Percentiles rank a stretch among this genome's conserved stretches.
phyloP scores from a whole-genome alignment of 2,888 invertebrate genomes.

The Silvanus unidentatus region DNA sequence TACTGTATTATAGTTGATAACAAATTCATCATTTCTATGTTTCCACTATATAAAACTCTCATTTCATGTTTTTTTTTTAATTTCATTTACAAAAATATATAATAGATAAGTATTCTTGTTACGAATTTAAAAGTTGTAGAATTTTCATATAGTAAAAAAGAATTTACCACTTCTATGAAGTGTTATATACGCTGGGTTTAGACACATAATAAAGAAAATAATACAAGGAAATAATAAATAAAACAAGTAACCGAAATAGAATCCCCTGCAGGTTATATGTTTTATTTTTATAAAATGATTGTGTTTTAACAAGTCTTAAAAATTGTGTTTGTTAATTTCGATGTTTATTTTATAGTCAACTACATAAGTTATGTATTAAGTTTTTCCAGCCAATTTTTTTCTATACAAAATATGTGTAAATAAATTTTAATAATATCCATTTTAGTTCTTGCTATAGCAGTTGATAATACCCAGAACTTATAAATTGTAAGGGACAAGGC shows the following conservation, averaged over 20 bases:
- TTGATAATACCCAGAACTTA: conserved; percentile 31
- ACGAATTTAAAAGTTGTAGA: conserved; percentile 39
- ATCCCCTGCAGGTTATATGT: background rate
- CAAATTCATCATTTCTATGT: conserved; percentile 15
- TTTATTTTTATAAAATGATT: conserved; percentile 12
- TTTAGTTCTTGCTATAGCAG: conserved; percentile 34
- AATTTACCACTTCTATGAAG: conserved; percentile 37
- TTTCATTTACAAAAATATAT: conserved; percentile 20
- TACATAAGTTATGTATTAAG: background rate
- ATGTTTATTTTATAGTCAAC: too few relatives aligned
- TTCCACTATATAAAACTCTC: too few relatives aligned
- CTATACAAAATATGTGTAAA: conserved; percentile 10
- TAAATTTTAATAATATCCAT: conserved; percentile 21
- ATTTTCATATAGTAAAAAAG: conserved; percentile 20
- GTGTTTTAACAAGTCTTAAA: conserved; percentile 7
- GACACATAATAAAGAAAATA: conserved; percentile 1
- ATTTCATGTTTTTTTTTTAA: conserved; percentile 16
- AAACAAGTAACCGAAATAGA: conserved; percentile 1
- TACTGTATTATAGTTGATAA: conserved; percentile 8
- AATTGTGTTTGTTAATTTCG: conserved; percentile 10
- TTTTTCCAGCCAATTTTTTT: conserved; percentile 6
- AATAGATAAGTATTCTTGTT: conserved; percentile 42
- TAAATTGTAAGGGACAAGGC: conserved; percentile 41
- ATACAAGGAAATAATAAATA: background rate
- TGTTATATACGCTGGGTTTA: conserved; percentile 21